Conservation (phyloP, 2,113 vertebrate genomes). For the Melanerpes aurifrons region DNA sequence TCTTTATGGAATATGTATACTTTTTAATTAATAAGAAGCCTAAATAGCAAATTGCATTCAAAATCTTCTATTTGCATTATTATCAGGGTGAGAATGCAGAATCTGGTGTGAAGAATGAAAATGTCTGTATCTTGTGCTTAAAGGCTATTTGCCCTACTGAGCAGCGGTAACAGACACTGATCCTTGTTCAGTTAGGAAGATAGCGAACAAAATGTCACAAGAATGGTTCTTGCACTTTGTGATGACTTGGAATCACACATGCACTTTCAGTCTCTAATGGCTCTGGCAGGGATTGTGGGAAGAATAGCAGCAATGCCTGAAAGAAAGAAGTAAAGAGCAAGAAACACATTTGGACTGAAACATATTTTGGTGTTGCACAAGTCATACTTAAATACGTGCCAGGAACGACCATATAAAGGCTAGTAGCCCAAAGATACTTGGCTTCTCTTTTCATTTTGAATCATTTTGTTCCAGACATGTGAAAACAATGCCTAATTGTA, state of each 20-base stretch:
- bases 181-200: neutral
- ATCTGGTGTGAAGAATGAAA: neutral
- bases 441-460: neutral
- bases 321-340: neutral
- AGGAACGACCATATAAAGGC: constrained; percentile 22
- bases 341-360: neutral
- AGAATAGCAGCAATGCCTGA: neutral
- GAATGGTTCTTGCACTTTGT: constrained; percentile 23
- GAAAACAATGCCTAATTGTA: constrained; percentile 38
- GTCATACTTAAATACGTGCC: neutral
- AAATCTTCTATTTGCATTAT: neutral
- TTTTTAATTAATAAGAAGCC: neutral
- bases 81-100: neutral
- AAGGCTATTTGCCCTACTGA: neutral
- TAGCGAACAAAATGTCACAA: constrained; percentile 10
- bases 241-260: constrained; percentile 8
- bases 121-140: neutral
- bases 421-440: constrained; percentile 32
- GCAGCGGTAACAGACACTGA: neutral
- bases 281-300: constrained; percentile 31
- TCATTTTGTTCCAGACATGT: neutral
- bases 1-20: neutral
- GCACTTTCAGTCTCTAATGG: neutral
- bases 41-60: neutral
- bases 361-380: constrained; percentile 41